Percentiles rank a stretch among this genome's conserved stretches.
Evolutionary conservation across 2,888 invertebrate genomes (phyloP).

Genomic region (Drosophila crucigera): DNA sequence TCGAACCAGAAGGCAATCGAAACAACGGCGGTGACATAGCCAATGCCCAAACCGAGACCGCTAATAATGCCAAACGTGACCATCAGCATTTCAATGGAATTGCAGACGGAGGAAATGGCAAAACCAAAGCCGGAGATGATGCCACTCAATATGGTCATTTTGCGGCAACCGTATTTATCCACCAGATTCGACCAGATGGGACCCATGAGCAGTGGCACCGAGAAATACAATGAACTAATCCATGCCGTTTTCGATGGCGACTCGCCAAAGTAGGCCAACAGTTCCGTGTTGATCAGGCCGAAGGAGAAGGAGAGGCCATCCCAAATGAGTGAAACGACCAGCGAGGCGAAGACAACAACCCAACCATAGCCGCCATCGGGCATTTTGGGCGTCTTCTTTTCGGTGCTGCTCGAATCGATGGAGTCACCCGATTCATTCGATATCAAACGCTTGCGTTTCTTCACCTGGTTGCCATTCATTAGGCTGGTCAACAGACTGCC

Average conservation of each 20-base stretch:
- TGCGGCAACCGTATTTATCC: slow-evolving; percentile 93
- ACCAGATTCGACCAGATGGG: slow-evolving; percentile 90
- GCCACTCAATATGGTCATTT: slow-evolving; percentile 91
- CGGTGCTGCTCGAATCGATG: slow-evolving; percentile 82
- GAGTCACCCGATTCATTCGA: slow-evolving; percentile 84
- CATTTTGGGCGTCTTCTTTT: slow-evolving; percentile 84
- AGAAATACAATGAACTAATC: slow-evolving; percentile 95
- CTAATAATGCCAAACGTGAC: slow-evolving; percentile 94
- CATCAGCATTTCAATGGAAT: slow-evolving; percentile 92
- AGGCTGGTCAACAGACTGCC: slow-evolving; percentile 49
- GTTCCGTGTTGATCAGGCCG: slow-evolving; percentile 94
- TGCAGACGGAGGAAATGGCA: slow-evolving; percentile 89
- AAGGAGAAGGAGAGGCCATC: slow-evolving; percentile 98
- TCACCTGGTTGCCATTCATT: slow-evolving; percentile 60
- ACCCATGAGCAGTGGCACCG: slow-evolving; percentile 94
- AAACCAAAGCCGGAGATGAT: slow-evolving; percentile 91
- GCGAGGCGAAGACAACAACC: slow-evolving; percentile 92
- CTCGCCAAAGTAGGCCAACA: slow-evolving; percentile 92
- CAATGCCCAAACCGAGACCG: slow-evolving; percentile 92
- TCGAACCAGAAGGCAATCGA: slow-evolving; percentile 97
- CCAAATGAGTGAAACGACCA: slow-evolving; percentile 94
- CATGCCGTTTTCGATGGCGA: slow-evolving; percentile 94
- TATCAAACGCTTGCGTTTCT: slow-evolving; percentile 82
- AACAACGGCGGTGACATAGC: slow-evolving; percentile 95
- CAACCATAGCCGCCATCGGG: slow-evolving; percentile 85